Conservation (phyloP, 2,113 vertebrate species). For the Picathartes gymnocephalus region DNA sequence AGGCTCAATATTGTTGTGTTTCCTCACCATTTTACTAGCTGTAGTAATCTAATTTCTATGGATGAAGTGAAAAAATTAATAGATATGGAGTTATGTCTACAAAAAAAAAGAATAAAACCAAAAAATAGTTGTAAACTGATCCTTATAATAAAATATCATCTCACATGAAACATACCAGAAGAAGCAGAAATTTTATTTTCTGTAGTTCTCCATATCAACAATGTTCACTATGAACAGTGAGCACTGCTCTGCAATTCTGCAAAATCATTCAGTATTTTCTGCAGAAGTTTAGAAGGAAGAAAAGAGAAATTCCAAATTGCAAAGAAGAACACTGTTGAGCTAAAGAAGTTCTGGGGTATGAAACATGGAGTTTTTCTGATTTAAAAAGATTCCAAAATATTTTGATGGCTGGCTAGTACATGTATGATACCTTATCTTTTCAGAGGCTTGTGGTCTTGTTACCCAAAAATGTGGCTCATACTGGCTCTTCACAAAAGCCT, state of each 20-base stretch:
- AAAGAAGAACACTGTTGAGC: not conserved
- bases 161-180: not conserved
- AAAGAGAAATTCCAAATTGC: not conserved
- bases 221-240: not conserved
- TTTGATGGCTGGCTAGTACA: not conserved
- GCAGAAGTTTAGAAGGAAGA: not conserved
- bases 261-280: not conserved
- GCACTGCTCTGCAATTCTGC: not conserved
- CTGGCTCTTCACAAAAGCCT: not conserved
- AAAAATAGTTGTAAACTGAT: not conserved
- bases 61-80: not conserved
- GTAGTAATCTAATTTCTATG: not conserved
- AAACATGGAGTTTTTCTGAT: not conserved
- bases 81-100: not conserved
- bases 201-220: not conserved
- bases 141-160: not conserved
- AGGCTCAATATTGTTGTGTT: not conserved
- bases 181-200: not conserved
- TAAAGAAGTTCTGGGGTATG: not conserved
- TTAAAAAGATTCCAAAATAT: not conserved
- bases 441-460: not conserved
- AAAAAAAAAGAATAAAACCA: not conserved
- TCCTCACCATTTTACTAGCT: not conserved
- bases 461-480: not conserved
- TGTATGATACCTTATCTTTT: not conserved